Percentiles rank a stretch among this genome's conserved stretches.
Conservation (phyloP, 2,797 vertebrate species). For the Gymnoscopelus microlampas region DNA sequence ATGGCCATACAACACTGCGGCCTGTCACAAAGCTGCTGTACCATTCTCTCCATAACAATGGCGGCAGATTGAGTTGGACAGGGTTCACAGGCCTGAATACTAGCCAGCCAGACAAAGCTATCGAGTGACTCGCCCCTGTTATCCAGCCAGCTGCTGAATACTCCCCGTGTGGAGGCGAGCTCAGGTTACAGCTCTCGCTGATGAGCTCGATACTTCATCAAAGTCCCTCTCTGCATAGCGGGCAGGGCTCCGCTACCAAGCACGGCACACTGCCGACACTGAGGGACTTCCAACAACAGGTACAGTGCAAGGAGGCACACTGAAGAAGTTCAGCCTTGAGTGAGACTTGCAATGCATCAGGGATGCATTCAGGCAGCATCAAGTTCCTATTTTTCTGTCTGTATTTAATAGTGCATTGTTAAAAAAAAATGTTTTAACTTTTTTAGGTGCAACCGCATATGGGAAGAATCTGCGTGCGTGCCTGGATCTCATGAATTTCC, state of each 20-base stretch:
- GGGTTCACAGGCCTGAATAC: conserved; percentile 71
- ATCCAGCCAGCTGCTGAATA: conserved; percentile 58
- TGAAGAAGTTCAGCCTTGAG: too few relatives aligned
- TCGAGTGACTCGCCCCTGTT: conserved; percentile 61
- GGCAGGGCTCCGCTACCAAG: background rate
- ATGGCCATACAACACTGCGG: conserved; percentile 47
- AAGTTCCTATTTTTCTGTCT: too few relatives aligned
- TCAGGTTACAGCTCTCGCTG: conserved; percentile 56
- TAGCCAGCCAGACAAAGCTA: conserved; percentile 67
- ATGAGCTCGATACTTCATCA: conserved; percentile 48
- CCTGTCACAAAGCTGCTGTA: conserved; percentile 61
- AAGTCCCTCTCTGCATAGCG: conserved; percentile 32
- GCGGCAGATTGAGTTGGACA: conserved; percentile 77
- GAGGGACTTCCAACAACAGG: background rate
- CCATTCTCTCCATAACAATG: conserved; percentile 70
- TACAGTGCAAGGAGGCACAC: too few relatives aligned
- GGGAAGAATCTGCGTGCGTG: too few relatives aligned
- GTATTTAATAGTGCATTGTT: too few relatives aligned
- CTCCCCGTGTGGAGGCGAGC: conserved; percentile 53
- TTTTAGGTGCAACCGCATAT: too few relatives aligned
- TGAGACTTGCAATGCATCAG: too few relatives aligned
- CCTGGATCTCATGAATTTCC: too few relatives aligned
- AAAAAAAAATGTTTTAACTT: too few relatives aligned
- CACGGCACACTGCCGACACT: background rate
- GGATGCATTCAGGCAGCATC: too few relatives aligned